phyloP scores from a whole-genome alignment of 2,888 invertebrate species.

The Megamerina dolium region DNA sequence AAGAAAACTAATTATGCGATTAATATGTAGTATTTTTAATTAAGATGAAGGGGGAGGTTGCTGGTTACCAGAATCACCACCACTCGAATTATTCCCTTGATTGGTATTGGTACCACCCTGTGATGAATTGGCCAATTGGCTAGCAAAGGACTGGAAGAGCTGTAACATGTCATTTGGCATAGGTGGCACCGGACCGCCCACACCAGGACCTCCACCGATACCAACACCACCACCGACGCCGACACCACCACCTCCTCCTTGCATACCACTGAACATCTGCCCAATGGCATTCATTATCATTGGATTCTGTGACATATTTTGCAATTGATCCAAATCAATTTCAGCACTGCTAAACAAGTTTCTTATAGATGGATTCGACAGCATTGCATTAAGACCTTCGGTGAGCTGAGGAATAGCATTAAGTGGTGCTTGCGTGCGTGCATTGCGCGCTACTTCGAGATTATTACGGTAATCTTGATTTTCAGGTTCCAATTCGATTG shows the following conservation, averaged over 20 bases:
- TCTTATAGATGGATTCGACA: constrained; percentile 39
- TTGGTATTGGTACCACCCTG: constrained; percentile 14
- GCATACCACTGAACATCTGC: constrained; percentile 32
- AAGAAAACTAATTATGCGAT: no score
- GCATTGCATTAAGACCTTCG: constrained; percentile 37
- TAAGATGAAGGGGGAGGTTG: constrained; percentile 29
- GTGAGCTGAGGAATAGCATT: constrained; percentile 29
- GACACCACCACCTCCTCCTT: constrained; percentile 16
- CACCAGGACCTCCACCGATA: constrained; percentile 15
- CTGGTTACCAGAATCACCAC: constrained; percentile 20
- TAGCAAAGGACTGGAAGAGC: constrained; percentile 39
- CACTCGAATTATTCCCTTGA: constrained; percentile 11
- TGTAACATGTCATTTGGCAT: constrained; percentile 37
- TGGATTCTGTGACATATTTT: constrained; percentile 38
- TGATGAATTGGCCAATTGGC: constrained; percentile 28
- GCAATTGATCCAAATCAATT: constrained; percentile 36
- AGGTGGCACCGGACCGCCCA: constrained; percentile 16
- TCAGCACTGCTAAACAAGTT: constrained; percentile 39
- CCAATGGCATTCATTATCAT: constrained; percentile 34
- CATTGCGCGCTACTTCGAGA: constrained; percentile 67
- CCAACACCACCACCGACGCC: constrained; percentile 13
- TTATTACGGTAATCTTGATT: constrained; percentile 88
- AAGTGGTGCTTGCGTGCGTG: constrained; percentile 26
- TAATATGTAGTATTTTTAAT: no score
- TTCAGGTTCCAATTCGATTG: constrained; percentile 83